Evolutionary conservation across 1,140 invertebrate genomes (phyloP).

Genomic region (Rhyzopertha dominica): DNA sequence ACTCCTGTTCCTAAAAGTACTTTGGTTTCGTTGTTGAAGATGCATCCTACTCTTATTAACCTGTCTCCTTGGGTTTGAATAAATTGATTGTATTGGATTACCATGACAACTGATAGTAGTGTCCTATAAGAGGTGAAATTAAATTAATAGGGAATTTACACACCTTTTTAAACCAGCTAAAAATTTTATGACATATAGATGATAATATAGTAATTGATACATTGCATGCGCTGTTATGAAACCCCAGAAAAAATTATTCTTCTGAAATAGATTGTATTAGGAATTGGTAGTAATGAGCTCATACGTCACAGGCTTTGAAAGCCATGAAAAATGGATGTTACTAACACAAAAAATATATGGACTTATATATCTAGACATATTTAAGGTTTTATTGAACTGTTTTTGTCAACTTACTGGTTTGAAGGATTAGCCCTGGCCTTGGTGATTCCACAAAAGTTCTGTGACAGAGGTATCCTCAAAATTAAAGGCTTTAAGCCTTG

Average conservation of each 20-base stretch:
- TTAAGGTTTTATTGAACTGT: no score
- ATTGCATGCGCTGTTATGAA: neutral
- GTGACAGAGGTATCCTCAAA: slow-evolving; percentile 29
- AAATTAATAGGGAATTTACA: slow-evolving; percentile 1
- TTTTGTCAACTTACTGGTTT: no score
- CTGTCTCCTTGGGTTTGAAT: slow-evolving; percentile 62
- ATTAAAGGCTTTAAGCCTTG: slow-evolving; percentile 21
- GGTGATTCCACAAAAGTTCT: slow-evolving; percentile 32
- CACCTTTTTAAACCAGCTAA: slow-evolving; percentile 20
- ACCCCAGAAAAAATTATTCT: no score
- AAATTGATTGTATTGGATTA: slow-evolving; percentile 62
- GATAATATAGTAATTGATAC: neutral
- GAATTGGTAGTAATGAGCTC: no score
- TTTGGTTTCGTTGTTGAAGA: slow-evolving; percentile 41
- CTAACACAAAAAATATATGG: no score
- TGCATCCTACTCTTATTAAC: slow-evolving; percentile 59
- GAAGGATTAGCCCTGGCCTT: no score
- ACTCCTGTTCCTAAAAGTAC: slow-evolving; percentile 40
- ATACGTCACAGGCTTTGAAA: no score
- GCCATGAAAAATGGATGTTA: no score
- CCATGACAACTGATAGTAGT: slow-evolving; percentile 56
- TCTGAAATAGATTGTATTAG: no score
- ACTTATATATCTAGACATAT: no score
- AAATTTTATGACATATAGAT: neutral
- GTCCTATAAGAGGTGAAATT: slow-evolving; percentile 45